Conservation (phyloP, 2,113 vertebrate genomes). For the Calcarius ornatus region DNA sequence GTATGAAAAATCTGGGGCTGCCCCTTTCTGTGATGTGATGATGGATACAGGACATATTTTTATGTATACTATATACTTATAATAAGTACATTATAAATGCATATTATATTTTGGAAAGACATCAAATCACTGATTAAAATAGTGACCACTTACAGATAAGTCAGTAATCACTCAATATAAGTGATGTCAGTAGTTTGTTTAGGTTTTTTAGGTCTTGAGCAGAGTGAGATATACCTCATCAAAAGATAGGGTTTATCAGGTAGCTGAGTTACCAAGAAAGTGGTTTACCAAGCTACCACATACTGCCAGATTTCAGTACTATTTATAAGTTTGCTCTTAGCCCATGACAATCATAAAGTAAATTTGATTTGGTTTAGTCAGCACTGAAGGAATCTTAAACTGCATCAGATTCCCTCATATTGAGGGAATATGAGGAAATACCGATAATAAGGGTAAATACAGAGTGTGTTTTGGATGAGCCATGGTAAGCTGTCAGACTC, state of each 20-base stretch:
- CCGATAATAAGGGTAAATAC: not conserved
- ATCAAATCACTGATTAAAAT: not conserved
- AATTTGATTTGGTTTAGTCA: not conserved
- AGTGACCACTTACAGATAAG: not conserved
- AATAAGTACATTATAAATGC: not conserved
- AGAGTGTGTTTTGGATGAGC: not conserved
- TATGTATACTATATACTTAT: not conserved
- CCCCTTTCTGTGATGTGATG: not conserved
- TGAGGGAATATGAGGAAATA: not conserved
- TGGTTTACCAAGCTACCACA: not conserved
- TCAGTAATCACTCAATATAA: not conserved
- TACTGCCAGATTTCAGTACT: not conserved
- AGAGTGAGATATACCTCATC: not conserved
- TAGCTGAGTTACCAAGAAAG: not conserved
- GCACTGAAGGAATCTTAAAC: not conserved
- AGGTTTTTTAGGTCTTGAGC: not conserved
- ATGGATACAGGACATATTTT: not conserved
- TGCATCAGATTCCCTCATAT: not conserved
- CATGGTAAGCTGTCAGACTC: rapidly evolving
- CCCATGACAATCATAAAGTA: not conserved
- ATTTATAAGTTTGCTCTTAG: not conserved
- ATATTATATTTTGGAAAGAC: not conserved
- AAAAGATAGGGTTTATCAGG: not conserved
- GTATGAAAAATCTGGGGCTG: not conserved
- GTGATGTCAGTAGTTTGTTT: not conserved